These are phyloP conservation scores for Rhipidura dahli DNA, from an alignment of 2,113 vertebrate species.

Conservation along the genomic window DNA sequence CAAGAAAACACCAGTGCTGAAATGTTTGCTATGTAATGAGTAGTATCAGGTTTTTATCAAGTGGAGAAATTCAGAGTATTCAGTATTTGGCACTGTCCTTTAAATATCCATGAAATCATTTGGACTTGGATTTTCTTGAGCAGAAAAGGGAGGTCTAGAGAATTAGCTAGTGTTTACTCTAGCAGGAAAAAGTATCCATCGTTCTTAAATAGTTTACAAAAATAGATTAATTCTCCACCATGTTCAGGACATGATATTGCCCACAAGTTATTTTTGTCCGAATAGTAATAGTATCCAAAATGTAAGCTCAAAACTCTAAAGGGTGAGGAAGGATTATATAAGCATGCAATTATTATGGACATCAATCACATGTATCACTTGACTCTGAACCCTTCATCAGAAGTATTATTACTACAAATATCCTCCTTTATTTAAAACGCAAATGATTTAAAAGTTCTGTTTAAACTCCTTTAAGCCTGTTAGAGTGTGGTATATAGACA, in stretches of 20 bases:
- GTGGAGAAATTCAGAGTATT: background rate
- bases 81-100: background rate
- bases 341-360: slow-evolving; percentile 11
- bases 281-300: background rate
- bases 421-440: background rate
- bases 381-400: background rate
- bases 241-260: background rate
- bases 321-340: slow-evolving; percentile 34
- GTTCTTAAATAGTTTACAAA: slow-evolving; percentile 28
- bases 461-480: slow-evolving; percentile 27
- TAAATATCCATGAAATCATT: slow-evolving; percentile 12
- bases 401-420: slow-evolving; percentile 30
- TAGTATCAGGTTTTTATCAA: background rate
- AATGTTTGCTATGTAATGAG: background rate
- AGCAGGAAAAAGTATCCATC: background rate
- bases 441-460: background rate
- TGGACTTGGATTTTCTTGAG: background rate
- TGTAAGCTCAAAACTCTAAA: background rate
- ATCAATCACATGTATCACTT: background rate
- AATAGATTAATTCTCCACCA: slow-evolving; percentile 1
- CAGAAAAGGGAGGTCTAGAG: background rate
- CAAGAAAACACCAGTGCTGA: background rate
- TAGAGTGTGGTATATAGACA: background rate
- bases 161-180: background rate
- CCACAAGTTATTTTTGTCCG: slow-evolving; percentile 37